Conservation (phyloP, 2,797 vertebrate genomes). For the Vultur gryphus region DNA sequence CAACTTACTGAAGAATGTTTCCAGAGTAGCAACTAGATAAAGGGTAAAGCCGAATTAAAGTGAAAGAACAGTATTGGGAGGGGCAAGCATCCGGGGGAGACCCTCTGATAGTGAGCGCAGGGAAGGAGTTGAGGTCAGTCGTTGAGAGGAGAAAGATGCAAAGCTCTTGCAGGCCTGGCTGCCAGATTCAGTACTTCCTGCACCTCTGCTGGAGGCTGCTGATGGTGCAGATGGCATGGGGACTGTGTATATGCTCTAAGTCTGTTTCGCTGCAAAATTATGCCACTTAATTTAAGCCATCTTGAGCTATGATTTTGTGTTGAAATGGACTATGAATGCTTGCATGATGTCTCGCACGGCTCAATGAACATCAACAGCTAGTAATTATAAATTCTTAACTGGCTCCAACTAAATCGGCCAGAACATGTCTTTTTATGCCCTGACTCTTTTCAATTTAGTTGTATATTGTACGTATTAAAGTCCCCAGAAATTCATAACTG, state of each 20-base stretch:
- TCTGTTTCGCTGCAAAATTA: not conserved
- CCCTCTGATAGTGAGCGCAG: not conserved
- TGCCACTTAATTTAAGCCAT: not conserved
- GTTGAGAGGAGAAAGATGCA: not conserved
- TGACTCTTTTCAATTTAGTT: not conserved
- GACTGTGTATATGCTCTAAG: not conserved
- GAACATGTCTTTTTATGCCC: not conserved
- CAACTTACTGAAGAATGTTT: not conserved
- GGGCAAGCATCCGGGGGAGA: not conserved
- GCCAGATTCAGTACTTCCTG: not conserved
- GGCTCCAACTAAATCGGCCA: not conserved
- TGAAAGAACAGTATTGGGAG: not conserved
- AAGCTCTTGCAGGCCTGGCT: not conserved
- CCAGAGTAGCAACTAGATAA: not conserved
- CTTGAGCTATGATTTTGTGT: not conserved
- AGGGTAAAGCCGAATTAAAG: not conserved
- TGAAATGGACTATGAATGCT: not conserved
- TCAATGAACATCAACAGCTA: not conserved
- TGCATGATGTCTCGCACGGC: not conserved
- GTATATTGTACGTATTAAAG: not conserved
- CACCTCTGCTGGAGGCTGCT: not conserved
- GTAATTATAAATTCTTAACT: not conserved
- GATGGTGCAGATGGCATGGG: not conserved
- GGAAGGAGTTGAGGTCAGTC: not conserved
- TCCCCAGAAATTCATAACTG: not conserved